Base-by-base conservation (phyloP, 2,888 invertebrate genomes). In the Rutpela maculata region DNA sequence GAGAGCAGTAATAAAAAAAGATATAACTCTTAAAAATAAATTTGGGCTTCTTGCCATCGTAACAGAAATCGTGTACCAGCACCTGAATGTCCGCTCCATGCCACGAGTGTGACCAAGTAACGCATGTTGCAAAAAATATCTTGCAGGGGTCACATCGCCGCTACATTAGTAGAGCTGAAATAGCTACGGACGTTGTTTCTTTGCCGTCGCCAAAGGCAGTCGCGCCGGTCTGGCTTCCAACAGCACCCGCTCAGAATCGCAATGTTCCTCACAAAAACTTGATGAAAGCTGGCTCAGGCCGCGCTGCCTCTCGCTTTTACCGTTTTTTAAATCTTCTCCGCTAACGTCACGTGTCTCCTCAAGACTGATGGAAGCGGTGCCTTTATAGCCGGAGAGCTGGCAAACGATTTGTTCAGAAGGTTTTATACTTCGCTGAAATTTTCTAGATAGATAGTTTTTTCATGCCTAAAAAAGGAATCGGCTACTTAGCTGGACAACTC, bases 141-240 rank as follows among this genome's bases (percentile, higher is more conserved):
- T 85, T 85, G 85, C 85, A 85, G 83, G 86, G 85, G 85, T 86
- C 86, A 86, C 86, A 84, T 83, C 85, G 83, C 82, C 82, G 85
- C 81, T 83, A 84, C 85, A 86, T 86, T 86, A 85, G 86, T 50
- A 38, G 68, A 76, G 83, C 83, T 85, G 85, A 84, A 86, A 86
- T 85, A 85, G 85, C 85, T 82, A 83, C 84, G 85, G 83, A 85
- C 85, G 86, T 84, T 86, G 85, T 86, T 86, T 85, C 86, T 86
- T 86, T 86, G 83, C 85, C 85, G 85, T 85, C 86, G 86, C 85
- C 85, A 82, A 85, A 85, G 85, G 86, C 86, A 83, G 86, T 85
- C 86, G 85, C 86, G 86, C 85, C 86, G 85, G 86, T 85, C 85
- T 86, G 85, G 85, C 85, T 86, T 85, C 84, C 82, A 85, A 79